Evolutionary conservation across 2,888 invertebrate genomes (phyloP).

Genomic region (Prenolepis imparis): DNA sequence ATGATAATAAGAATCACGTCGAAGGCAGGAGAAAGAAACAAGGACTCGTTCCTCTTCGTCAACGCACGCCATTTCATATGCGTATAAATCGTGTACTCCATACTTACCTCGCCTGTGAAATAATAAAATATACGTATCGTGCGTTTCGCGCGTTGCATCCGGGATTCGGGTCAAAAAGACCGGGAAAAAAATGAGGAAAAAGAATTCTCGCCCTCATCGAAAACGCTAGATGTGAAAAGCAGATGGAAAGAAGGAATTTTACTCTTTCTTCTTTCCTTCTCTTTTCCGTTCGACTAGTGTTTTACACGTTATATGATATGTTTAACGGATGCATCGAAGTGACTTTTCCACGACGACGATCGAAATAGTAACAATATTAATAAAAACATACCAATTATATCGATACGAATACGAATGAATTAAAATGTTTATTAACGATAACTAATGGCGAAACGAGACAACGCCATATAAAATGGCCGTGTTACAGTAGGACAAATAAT

Average conservation of each 20-base stretch:
- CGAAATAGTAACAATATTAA: not conserved
- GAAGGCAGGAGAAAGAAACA: not conserved
- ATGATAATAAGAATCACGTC: not conserved
- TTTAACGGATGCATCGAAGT: not conserved
- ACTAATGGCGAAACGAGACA: conserved; percentile 62
- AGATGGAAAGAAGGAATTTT: conserved; percentile 41
- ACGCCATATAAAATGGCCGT: conserved; percentile 80
- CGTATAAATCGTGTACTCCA: not conserved
- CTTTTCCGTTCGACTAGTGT: not conserved
- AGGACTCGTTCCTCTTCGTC: not conserved
- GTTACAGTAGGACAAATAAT: conserved; percentile 72
- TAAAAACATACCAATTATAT: not conserved
- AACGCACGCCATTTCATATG: not conserved
- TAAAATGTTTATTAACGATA: conserved; percentile 66
- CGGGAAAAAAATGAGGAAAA: not conserved
- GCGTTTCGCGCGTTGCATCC: not conserved
- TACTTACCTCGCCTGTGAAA: not conserved
- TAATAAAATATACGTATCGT: not conserved
- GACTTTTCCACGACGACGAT: not conserved
- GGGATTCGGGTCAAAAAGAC: not conserved
- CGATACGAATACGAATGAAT: conserved; percentile 14
- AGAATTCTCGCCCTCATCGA: conserved; percentile 39
- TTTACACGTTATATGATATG: not conserved
- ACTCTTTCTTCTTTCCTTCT: not conserved
- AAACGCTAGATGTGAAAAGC: conserved; percentile 56